These are phyloP conservation scores for Sarcophaga carnaria DNA, from an alignment of 2,888 invertebrate genomes.

Conservation along the genomic window DNA sequence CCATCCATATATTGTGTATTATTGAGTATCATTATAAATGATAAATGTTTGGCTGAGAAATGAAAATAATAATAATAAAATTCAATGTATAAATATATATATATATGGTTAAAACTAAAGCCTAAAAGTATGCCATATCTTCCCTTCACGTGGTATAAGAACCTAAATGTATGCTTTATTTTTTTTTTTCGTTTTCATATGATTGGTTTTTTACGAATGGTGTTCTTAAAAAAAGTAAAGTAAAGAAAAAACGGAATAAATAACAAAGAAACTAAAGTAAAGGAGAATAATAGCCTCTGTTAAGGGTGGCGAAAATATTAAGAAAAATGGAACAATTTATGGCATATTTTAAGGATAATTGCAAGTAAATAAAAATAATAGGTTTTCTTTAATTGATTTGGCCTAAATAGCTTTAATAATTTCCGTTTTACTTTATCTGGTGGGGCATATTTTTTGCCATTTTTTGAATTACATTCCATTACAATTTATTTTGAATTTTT, in stretches of 20 bases:
- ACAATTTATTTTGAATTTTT: background rate
- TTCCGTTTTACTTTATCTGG: no score
- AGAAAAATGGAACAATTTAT: background rate
- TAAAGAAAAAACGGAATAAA: background rate
- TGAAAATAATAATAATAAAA: constrained; percentile 5
- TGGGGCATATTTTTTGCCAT: background rate
- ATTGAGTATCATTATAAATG: constrained; percentile 63
- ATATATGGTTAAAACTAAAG: constrained; percentile 8
- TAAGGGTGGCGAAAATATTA: background rate
- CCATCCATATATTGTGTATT: no score
- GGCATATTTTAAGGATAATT: constrained; percentile 43
- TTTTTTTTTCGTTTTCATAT: constrained; percentile 5
- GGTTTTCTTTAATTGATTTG: background rate
- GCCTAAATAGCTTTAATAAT: background rate
- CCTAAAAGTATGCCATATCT: constrained; percentile 51
- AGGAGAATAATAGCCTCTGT: background rate
- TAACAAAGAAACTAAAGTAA: background rate
- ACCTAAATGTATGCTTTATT: constrained; percentile 35
- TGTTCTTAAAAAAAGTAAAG: background rate
- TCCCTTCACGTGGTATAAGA: no score
- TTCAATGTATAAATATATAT: constrained; percentile 28
- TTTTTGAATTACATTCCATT: background rate
- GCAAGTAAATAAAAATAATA: constrained; percentile 5
- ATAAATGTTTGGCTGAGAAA: constrained; percentile 49
- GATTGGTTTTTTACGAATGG: background rate